Evolutionary conservation across 2,888 invertebrate genomes (phyloP).

Genomic region (Cheilosia soror): DNA sequence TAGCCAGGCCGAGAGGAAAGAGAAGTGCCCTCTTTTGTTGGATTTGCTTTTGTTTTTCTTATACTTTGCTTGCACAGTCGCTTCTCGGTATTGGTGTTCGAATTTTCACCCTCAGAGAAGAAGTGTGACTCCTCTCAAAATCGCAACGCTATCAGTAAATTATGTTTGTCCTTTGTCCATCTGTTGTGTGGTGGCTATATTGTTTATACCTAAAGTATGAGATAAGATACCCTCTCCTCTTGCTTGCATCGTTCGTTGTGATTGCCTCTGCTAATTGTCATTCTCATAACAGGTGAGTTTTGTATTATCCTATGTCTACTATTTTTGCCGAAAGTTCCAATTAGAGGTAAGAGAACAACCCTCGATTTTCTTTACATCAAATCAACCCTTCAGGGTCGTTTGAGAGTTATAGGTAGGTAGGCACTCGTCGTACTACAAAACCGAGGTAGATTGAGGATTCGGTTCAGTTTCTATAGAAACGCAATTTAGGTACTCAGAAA

Average conservation of each 20-base stretch:
- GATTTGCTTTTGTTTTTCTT: conserved; percentile 62
- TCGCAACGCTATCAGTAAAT: conserved; percentile 14
- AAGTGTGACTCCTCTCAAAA: conserved; percentile 50
- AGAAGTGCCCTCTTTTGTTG: conserved; percentile 74
- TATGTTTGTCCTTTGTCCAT: conserved; percentile 8
- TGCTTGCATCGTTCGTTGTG: conserved; percentile 49
- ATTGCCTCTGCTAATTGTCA: conserved; percentile 9
- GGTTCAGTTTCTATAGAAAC: conserved; percentile 30
- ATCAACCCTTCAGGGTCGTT: conserved; percentile 23
- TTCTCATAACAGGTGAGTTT: conserved; percentile 19
- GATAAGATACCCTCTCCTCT: conserved; percentile 47
- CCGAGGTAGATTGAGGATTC: conserved; percentile 31
- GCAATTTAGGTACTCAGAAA: conserved; percentile 10
- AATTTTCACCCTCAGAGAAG: conserved; percentile 58
- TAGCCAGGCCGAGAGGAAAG: conserved; percentile 67
- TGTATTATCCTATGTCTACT: background rate
- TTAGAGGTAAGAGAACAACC: conserved; percentile 40
- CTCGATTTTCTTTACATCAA: background rate
- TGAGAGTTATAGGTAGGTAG: background rate
- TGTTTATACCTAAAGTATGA: conserved; percentile 23
- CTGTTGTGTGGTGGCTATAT: conserved; percentile 42
- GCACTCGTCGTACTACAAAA: background rate
- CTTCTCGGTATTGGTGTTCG: conserved; percentile 50
- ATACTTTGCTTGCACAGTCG: conserved; percentile 18
- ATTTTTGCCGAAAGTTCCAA: background rate